Evolutionary conservation across 2,113 vertebrate species (phyloP).

Genomic region (Artemisiospiza belli): DNA sequence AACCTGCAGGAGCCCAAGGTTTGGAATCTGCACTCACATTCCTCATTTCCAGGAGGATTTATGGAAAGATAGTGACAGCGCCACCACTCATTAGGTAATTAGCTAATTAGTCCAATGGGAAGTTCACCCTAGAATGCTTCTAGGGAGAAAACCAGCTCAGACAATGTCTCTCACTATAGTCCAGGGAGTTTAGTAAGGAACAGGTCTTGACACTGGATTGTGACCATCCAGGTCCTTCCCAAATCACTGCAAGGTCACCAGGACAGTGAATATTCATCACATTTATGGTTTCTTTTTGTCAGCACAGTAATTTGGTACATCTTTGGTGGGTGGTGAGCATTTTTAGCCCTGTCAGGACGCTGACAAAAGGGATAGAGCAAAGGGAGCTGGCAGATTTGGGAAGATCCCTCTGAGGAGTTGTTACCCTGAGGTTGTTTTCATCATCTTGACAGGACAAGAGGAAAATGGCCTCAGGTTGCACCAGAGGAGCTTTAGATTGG

Average conservation of each 20-base stretch:
- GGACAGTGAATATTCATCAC: neutral
- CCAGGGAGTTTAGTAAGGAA: neutral
- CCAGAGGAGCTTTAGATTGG: neutral
- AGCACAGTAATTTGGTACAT: accelerated
- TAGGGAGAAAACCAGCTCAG: neutral
- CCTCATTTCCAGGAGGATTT: neutral
- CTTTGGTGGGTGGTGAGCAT: neutral
- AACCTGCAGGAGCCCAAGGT: neutral
- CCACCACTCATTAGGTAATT: neutral
- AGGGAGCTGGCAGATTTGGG: neutral
- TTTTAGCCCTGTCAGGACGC: neutral
- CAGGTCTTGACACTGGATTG: neutral
- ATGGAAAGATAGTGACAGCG: neutral
- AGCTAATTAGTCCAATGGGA: neutral
- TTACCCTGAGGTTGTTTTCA: neutral
- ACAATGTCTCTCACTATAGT: neutral
- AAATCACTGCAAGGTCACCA: neutral
- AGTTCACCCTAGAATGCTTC: neutral
- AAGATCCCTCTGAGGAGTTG: neutral
- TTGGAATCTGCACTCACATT: neutral
- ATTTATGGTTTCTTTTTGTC: neutral
- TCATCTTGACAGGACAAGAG: neutral
- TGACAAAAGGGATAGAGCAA: neutral
- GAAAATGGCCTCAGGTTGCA: neutral
- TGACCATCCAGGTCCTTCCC: neutral